Evolutionary conservation across 2,113 vertebrate genomes (phyloP), one percentile per base, ranked within the genome.

Genomic region (Triplophysa tibetana): DNA sequence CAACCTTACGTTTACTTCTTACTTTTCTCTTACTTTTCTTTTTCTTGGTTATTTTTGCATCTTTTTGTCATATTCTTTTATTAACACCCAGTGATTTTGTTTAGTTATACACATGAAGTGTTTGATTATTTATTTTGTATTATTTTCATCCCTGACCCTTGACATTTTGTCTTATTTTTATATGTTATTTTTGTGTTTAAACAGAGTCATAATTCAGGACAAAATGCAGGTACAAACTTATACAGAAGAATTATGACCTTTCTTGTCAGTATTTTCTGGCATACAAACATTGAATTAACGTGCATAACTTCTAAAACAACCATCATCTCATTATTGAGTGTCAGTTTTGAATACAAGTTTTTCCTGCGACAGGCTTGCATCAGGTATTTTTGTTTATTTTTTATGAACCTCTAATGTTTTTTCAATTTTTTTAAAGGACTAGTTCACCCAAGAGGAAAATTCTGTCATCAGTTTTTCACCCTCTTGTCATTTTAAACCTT

Each of bases 191-290:
- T 91, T 91, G 81, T 92, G 89, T 88, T 88, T 80, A 84, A 88
- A 86, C 94, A 97, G 95, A 94, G 82, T 90, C 91, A 92, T 90
- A 89, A 52, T 52, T 16, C 50, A 93, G 94, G 94, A 96, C 92
- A 94, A 89, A 94, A 96, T 96, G 95, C 95, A 97, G 95, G 96
- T 97, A 96, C 91, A 92, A 88, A 79, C 79, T 81, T 65, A 68
- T 85, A 38, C 66, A 80, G 63, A 67, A 4, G 12, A 8, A 9
- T 56, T 78, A 60, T 63, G 21, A 63, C 50, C 41, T 43, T 72
- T 12, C 52, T 38, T 60, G 29, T 45, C 26, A 33, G 5, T 61
- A 45, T 13, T 1, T 75, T 56, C 52, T 45, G 43, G 4, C 56
- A 74, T 11, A 45, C 4, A 11, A 45, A 62, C 12, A 62, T 9